phyloP scores from a whole-genome alignment of 2,888 invertebrate genomes.

The Graphium colonna region DNA sequence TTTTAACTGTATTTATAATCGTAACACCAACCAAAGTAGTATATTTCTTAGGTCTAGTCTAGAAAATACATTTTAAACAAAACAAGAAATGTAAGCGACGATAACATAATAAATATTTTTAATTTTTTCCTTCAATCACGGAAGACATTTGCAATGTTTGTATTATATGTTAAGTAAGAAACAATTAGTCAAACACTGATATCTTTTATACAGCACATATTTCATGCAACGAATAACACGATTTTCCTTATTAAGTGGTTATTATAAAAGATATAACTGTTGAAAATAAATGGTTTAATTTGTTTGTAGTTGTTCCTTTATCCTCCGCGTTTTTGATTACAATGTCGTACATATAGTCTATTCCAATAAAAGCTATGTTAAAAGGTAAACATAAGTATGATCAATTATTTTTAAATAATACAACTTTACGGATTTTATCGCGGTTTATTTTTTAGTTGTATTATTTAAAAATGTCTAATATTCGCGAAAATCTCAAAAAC shows the following conservation, averaged over 20 bases:
- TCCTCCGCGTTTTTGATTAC: too few species aligned
- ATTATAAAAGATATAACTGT: slow-evolving; percentile 15
- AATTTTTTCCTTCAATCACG: neutral
- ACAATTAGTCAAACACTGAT: neutral
- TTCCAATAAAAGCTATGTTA: too few species aligned
- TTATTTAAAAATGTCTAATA: too few species aligned
- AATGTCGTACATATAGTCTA: too few species aligned
- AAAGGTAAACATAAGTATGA: too few species aligned
- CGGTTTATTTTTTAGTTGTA: too few species aligned
- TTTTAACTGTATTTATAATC: slow-evolving; percentile 26
- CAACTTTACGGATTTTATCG: too few species aligned
- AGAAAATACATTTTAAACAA: slow-evolving; percentile 4
- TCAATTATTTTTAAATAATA: too few species aligned
- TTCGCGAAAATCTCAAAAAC: too few species aligned
- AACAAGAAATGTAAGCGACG: neutral
- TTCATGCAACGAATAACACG: neutral
- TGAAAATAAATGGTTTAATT: slow-evolving; percentile 18
- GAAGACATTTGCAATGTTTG: neutral
- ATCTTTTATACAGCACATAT: neutral
- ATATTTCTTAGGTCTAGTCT: slow-evolving; percentile 35
- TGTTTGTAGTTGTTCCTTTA: slow-evolving; percentile 6
- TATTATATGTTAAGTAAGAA: too few species aligned
- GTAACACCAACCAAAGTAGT: slow-evolving; percentile 35
- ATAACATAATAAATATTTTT: neutral
- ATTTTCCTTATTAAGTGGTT: neutral